phyloP scores from a whole-genome alignment of 2,113 vertebrate genomes.

The Psophia crepitans region DNA sequence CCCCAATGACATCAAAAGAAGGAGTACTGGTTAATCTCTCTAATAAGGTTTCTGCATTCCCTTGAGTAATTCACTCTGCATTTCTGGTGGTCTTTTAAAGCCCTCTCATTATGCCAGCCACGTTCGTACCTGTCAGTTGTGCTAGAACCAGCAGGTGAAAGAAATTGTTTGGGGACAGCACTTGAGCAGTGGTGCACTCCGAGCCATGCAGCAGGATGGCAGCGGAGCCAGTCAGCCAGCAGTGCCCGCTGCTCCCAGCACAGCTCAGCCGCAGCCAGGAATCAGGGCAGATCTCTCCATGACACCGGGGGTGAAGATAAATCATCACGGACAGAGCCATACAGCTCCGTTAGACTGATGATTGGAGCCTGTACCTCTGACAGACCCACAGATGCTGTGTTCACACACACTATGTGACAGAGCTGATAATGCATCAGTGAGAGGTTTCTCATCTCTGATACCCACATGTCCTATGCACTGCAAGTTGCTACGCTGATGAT shows the following conservation, averaged over 20 bases:
- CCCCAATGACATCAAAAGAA: not conserved
- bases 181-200: rapidly evolving
- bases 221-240: not conserved
- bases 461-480: rapidly evolving
- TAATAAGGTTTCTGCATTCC: not conserved
- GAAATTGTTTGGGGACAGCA: not conserved
- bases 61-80: not conserved
- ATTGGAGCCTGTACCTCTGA: not conserved
- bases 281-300: rapidly evolving
- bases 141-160: not conserved
- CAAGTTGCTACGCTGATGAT: not conserved
- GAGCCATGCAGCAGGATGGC: not conserved
- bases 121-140: not conserved
- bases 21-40: not conserved
- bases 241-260: not conserved
- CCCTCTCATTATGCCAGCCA: not conserved
- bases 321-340: not conserved
- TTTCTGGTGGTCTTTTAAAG: not conserved
- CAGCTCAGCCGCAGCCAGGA: rapidly evolving
- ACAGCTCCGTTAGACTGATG: not conserved
- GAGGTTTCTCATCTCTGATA: not conserved
- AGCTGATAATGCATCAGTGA: not conserved
- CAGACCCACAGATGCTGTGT: not conserved
- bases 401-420: not conserved
- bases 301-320: not conserved